Evolutionary conservation across 2,113 vertebrate genomes (phyloP).

Genomic region (Vireo altiloquus): DNA sequence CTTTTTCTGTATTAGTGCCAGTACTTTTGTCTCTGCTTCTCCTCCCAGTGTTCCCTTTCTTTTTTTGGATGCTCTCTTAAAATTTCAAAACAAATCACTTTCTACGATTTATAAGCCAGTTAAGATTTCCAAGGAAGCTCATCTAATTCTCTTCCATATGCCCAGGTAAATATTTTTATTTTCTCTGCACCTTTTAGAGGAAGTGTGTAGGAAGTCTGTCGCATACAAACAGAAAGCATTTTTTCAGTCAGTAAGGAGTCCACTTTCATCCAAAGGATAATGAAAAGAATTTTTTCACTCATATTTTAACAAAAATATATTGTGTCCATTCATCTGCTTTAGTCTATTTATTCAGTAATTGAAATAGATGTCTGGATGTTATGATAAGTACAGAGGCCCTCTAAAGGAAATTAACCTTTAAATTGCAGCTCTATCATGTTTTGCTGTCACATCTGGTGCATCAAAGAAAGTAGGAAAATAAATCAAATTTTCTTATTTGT

Average conservation of each 20-base stretch:
- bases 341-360: background rate
- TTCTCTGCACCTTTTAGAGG: background rate
- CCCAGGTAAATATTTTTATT: background rate
- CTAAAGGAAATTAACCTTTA: constrained; percentile 1
- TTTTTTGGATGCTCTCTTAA: background rate
- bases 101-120: background rate
- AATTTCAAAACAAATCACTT: background rate
- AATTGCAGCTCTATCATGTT: background rate
- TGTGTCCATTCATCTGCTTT: background rate
- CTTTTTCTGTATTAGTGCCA: background rate
- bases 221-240: background rate
- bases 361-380: background rate
- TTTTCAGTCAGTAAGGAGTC: background rate
- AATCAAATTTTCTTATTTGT: background rate
- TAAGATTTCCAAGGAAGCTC: background rate
- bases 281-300: background rate
- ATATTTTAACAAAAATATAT: background rate
- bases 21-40: background rate
- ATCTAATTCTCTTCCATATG: background rate
- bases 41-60: background rate
- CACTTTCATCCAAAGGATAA: background rate
- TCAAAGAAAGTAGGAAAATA: background rate
- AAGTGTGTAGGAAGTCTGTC: background rate
- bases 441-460: background rate
- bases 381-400: background rate